Evolutionary conservation across 2,113 vertebrate genomes (phyloP).

Genomic region (Paratilapia polleni): DNA sequence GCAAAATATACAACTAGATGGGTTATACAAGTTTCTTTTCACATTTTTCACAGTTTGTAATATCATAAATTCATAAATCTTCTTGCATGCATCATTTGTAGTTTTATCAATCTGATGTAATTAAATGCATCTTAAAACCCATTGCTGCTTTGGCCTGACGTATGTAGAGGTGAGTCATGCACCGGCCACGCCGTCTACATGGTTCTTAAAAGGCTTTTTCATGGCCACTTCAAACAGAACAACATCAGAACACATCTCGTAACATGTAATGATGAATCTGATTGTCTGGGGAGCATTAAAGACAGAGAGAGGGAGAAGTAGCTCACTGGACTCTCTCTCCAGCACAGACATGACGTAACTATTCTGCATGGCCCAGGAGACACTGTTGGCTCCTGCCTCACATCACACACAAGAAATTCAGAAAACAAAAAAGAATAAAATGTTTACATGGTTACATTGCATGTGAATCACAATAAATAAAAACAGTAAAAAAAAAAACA

Average conservation of each 20-base stretch:
- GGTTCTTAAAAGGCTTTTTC: not conserved
- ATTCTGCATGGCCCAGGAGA: conserved; percentile 29
- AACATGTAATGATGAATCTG: not conserved
- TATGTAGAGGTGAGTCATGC: not conserved
- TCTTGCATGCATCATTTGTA: not conserved
- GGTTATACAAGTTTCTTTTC: not conserved
- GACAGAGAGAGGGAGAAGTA: not conserved
- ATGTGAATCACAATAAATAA: not conserved
- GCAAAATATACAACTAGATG: not conserved
- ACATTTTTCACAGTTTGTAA: not conserved
- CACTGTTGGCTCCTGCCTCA: conserved; percentile 21
- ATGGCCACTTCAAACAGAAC: not conserved
- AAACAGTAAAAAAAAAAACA: not conserved
- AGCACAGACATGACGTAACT: conserved; percentile 51
- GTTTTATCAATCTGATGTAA: not conserved
- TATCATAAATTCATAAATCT: not conserved
- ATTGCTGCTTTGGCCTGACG: not conserved
- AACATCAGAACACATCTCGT: not conserved
- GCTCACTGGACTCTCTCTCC: not conserved
- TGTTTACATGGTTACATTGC: not conserved
- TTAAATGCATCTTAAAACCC: not conserved
- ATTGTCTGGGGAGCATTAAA: not conserved
- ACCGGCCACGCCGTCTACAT: not conserved
- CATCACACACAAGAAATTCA: not conserved
- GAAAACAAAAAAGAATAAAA: not conserved